Evolutionary conservation across 2,113 vertebrate genomes (phyloP).

Genomic region (Muntiacus reevesi): DNA sequence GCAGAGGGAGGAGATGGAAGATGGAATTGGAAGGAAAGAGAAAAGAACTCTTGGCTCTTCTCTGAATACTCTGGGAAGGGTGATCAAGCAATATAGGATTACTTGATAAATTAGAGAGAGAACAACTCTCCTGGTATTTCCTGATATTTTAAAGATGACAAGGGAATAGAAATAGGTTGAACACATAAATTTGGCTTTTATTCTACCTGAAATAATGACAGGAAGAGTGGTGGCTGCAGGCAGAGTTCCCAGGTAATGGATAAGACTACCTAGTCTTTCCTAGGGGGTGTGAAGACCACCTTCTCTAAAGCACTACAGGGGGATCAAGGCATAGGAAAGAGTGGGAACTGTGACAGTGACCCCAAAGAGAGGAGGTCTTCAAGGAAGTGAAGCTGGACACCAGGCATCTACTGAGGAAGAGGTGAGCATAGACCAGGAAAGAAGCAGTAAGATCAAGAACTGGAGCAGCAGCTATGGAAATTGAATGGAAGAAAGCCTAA

Average conservation of each 20-base stretch:
- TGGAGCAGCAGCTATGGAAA: neutral
- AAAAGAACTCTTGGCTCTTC: neutral
- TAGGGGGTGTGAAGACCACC: neutral
- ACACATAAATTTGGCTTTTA: neutral
- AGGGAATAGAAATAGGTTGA: neutral
- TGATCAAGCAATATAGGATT: neutral
- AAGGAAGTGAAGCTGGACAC: neutral
- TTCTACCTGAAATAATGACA: neutral
- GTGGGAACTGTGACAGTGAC: neutral
- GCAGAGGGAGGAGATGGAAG: neutral
- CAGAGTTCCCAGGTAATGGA: neutral
- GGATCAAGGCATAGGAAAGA: neutral
- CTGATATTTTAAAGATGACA: neutral
- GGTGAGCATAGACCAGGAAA: neutral
- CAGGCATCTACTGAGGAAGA: neutral
- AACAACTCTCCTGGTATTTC: neutral
- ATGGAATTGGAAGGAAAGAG: neutral
- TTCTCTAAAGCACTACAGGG: neutral
- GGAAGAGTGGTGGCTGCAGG: neutral
- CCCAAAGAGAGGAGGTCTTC: neutral
- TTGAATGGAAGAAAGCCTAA: neutral
- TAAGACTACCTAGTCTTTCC: neutral
- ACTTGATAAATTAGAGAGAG: neutral
- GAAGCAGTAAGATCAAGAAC: neutral
- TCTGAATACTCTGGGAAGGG: neutral